These are phyloP conservation scores for Lamprotornis superbus DNA, from an alignment of 2,113 vertebrate species.

Conservation along the genomic window DNA sequence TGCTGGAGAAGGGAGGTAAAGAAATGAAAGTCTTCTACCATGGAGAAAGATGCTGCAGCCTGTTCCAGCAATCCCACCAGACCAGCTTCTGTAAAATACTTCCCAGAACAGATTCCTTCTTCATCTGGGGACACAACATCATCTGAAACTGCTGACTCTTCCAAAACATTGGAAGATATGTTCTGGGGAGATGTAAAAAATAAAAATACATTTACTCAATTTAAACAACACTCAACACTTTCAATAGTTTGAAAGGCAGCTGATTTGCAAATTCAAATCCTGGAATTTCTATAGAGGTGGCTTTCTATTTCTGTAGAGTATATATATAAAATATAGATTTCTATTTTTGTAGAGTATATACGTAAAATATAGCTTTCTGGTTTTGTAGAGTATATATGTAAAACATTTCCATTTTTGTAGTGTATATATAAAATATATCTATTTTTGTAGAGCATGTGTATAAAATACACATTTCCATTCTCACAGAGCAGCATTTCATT, in stretches of 20 bases:
- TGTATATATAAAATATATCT: background rate
- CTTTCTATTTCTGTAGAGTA: background rate
- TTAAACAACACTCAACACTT: background rate
- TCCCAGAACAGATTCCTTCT: constrained; percentile 98
- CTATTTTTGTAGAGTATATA: background rate
- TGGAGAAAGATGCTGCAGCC: constrained; percentile 94
- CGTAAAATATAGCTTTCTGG: fast-evolving
- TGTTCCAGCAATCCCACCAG: constrained; percentile 97
- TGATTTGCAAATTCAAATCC: background rate
- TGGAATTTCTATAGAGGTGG: background rate
- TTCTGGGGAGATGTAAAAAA: constrained; percentile 74
- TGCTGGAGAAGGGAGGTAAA: background rate
- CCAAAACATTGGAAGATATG: constrained; percentile 96
- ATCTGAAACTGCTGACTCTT: constrained; percentile 97
- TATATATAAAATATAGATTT: background rate
- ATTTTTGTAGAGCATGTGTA: background rate
- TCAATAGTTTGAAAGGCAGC: background rate
- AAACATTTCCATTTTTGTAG: background rate
- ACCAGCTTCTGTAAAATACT: constrained; percentile 96
- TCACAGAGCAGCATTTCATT: background rate
- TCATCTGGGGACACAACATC: constrained; percentile 98
- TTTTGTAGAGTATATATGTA: background rate
- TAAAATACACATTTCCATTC: background rate
- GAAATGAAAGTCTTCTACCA: constrained; percentile 79
- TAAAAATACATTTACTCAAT: background rate